phyloP scores from a whole-genome alignment of 2,888 invertebrate genomes.

The Arge pagana region DNA sequence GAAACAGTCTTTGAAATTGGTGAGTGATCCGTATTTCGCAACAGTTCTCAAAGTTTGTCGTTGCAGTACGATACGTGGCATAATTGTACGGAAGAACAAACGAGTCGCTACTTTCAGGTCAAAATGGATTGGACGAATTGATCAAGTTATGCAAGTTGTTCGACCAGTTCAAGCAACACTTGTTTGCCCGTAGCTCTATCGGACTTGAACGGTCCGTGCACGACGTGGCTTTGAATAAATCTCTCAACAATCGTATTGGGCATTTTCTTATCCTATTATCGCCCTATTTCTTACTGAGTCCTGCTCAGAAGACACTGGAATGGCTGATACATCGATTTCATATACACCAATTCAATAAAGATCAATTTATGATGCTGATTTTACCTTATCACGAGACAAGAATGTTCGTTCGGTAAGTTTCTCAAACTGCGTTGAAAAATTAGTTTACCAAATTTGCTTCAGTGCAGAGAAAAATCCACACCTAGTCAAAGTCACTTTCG shows the following conservation, averaged over 20 bases:
- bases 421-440: not conserved
- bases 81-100: too few species aligned
- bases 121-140: constrained; percentile 84
- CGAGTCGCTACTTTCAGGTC: constrained; percentile 62
- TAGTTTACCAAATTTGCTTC: too few species aligned
- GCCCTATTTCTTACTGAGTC: constrained; percentile 85
- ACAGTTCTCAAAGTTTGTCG: constrained; percentile 7
- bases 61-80: too few species aligned
- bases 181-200: constrained; percentile 79
- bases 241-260: constrained; percentile 74
- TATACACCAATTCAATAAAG: constrained; percentile 86
- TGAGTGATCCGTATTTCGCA: constrained; percentile 35
- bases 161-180: constrained; percentile 70
- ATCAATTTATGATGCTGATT: constrained; percentile 78
- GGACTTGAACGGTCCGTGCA: constrained; percentile 83
- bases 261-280: constrained; percentile 81
- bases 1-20: constrained; percentile 88
- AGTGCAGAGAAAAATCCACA: too few species aligned
- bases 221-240: constrained; percentile 72
- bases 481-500: too few species aligned
- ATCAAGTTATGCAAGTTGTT: constrained; percentile 75
- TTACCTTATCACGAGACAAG: constrained; percentile 93
- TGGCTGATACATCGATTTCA: constrained; percentile 92
- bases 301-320: constrained; percentile 89
- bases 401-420: constrained; percentile 72